phyloP scores from a whole-genome alignment of 2,797 vertebrate genomes.

The Pempheris klunzingeri region DNA sequence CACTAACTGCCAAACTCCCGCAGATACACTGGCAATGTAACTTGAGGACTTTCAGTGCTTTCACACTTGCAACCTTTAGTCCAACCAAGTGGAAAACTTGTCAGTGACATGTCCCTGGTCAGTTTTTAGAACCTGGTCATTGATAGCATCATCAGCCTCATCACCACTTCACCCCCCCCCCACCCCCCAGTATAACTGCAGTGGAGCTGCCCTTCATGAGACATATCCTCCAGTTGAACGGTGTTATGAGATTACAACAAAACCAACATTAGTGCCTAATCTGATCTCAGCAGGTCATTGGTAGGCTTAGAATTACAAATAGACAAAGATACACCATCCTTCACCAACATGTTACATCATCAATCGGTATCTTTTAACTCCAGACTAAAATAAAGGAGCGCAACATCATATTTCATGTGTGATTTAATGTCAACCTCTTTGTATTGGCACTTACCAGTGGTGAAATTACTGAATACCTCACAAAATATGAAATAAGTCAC shows the following conservation, averaged over 20 bases:
- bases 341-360: background rate
- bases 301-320: too few relatives aligned
- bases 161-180: too few relatives aligned
- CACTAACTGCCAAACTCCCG: too few relatives aligned
- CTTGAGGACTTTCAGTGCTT: background rate
- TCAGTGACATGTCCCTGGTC: too few relatives aligned
- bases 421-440: background rate
- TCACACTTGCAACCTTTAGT: background rate
- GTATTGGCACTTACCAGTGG: background rate
- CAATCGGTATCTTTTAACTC: background rate
- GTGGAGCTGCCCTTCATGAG: constrained; percentile 14
- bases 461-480: background rate
- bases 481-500: background rate
- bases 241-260: constrained; percentile 2
- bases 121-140: too few relatives aligned
- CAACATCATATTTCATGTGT: background rate
- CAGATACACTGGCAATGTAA: background rate
- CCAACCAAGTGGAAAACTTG: too few relatives aligned
- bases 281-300: background rate
- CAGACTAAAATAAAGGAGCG: background rate
- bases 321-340: too few relatives aligned
- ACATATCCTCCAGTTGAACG: background rate
- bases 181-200: background rate
- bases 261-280: constrained; percentile 7
- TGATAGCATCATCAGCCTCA: too few relatives aligned